A percentile compares a stretch with the other conserved stretches of the same genome.
These are phyloP conservation scores for Didymodactylos carnosus DNA, from an alignment of 2,888 invertebrate species.

Conservation along the genomic window DNA sequence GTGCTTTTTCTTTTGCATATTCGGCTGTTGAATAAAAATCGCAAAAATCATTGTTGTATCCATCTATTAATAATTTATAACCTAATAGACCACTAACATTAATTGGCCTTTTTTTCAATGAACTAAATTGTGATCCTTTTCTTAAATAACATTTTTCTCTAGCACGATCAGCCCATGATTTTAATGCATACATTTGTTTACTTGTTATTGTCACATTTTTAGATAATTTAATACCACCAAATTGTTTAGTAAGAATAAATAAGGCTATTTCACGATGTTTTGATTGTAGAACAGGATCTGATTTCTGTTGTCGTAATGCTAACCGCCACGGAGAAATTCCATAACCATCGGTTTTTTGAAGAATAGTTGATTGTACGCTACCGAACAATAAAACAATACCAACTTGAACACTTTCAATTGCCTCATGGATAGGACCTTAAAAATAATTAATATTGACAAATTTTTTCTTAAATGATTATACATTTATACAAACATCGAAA, in stretches of 20 bases:
- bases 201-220: not conserved
- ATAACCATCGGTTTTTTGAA: conserved; percentile 8
- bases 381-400: conserved; percentile 1
- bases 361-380: not conserved
- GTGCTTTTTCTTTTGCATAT: not conserved
- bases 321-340: conserved; percentile 9
- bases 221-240: not conserved
- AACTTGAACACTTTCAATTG: not conserved
- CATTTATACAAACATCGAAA: not conserved
- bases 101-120: not conserved
- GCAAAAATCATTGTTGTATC: conserved; percentile 6
- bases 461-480: not conserved
- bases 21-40: conserved; percentile 4
- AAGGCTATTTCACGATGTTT: conserved; percentile 7
- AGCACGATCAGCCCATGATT: conserved; percentile 8
- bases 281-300: not conserved
- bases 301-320: conserved; percentile 3
- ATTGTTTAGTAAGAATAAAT: conserved; percentile 8
- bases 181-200: not conserved
- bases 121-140: not conserved
- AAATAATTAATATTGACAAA: not conserved
- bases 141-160: not conserved
- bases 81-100: not conserved
- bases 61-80: conserved; percentile 10
- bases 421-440: conserved; percentile 8